These are phyloP conservation scores for Synanthedon andrenaeformis DNA, from an alignment of 2,888 invertebrate species.

Conservation along the genomic window DNA sequence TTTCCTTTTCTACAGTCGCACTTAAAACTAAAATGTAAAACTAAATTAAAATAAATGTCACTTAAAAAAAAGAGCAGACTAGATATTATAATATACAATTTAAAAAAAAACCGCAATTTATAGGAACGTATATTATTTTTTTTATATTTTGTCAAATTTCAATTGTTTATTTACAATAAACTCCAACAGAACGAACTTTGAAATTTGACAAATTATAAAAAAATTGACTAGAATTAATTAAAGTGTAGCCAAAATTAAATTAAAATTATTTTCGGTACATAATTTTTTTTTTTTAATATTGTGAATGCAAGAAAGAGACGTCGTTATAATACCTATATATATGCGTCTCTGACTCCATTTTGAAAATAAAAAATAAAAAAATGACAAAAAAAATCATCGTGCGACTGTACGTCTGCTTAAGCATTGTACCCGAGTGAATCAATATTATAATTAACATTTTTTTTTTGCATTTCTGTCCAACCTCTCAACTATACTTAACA, in stretches of 20 bases:
- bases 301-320: not conserved
- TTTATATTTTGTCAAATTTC: slow-evolving; percentile 10
- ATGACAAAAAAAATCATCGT: slow-evolving; percentile 15
- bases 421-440: slow-evolving; percentile 55
- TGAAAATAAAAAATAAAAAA: not conserved
- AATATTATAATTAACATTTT: slow-evolving; percentile 23
- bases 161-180: slow-evolving; percentile 1
- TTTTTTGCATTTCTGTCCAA: slow-evolving; percentile 30
- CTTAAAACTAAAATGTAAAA: slow-evolving; percentile 13
- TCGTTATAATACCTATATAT: not conserved
- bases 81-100: slow-evolving; percentile 12
- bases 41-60: not conserved
- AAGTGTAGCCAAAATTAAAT: not conserved
- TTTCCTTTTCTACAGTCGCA: slow-evolving; percentile 50
- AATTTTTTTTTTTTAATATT: not conserved
- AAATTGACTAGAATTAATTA: not conserved
- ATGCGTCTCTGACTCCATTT: not conserved
- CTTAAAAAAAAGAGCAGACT: slow-evolving; percentile 5
- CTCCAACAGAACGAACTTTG: not conserved
- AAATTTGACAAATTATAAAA: not conserved
- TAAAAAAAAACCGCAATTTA: slow-evolving; percentile 3
- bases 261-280: not conserved
- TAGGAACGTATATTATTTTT: not conserved
- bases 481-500: slow-evolving; percentile 48
- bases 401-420: slow-evolving; percentile 53